Evolutionary conservation across 2,888 invertebrate genomes (phyloP).

Genomic region (Ametastegia equiseti): DNA sequence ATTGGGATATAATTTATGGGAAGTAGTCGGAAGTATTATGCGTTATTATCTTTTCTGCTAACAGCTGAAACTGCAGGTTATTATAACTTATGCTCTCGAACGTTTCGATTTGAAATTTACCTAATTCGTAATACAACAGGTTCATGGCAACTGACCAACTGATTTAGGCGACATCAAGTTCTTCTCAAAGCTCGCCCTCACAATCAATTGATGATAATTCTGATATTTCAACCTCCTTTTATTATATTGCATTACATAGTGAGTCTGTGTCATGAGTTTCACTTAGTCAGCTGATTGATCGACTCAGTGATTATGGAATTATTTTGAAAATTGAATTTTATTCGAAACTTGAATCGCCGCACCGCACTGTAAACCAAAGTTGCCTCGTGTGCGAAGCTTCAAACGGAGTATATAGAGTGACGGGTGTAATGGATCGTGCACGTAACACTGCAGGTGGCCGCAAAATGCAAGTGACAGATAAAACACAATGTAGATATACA

Average conservation of each 20-base stretch:
- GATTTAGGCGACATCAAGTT: not conserved
- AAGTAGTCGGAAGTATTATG: conserved; percentile 7
- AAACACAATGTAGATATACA: conserved; percentile 42
- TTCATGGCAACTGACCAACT: not conserved
- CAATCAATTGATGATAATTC: not conserved
- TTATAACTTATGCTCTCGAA: not conserved
- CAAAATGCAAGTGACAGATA: conserved; percentile 25
- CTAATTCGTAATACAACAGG: not conserved
- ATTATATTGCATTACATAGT: too few relatives aligned
- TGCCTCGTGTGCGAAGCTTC: not conserved
- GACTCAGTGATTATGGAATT: not conserved
- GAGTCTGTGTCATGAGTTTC: too few relatives aligned
- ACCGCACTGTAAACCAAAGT: not conserved
- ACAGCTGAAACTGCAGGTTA: not conserved
- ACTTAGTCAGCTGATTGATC: too few relatives aligned
- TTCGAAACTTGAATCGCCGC: not conserved
- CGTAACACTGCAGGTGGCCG: conserved; percentile 14
- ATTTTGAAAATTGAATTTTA: not conserved
- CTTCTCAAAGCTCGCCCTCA: not conserved
- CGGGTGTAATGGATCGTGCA: conserved; percentile 26
- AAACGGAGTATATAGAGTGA: not conserved
- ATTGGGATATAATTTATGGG: conserved; percentile 10
- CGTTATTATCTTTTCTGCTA: not conserved
- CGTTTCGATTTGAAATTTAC: not conserved
- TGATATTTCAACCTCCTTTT: not conserved